Base-by-base conservation (phyloP, 2,113 vertebrate species). In the Pseudolaguvia tuberculata region DNA sequence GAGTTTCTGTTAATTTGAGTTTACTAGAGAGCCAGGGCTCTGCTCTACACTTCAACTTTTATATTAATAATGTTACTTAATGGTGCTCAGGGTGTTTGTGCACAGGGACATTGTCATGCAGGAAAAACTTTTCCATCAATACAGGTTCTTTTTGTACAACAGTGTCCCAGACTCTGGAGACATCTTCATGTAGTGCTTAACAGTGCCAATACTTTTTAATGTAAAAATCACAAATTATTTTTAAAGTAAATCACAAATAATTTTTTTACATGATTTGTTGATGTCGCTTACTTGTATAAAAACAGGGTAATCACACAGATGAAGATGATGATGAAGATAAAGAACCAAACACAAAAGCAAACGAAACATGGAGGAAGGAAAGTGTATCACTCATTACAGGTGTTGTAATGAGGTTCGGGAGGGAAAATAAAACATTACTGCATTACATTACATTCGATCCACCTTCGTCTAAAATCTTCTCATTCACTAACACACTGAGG, bases 401-500 rank as follows among this genome's bases (percentile, higher is more conserved):
- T 89, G 58, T 51, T 18, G 71, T 51, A 72, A 72, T 70, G 70
- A 59, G 71, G 56, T 27, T 50, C 7, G 69, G 70, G 69, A 76
- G 25, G 45, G 62, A 59, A 27, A 48, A 35, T 73, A 62, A 25
- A 12, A 67, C 83, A 90, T 88, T 88, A 90, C 71, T 89, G 79
- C 84, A 90, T 69, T 91, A 87, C 90, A 92, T 88, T 89, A 87
- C 90, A 92, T 88, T 89, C 31, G 85, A 89, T 90, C 89, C 89
- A 81, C 73, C 25, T 92, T 83, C 86, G 89, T 90, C 90, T 92
- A 93, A 87, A 77, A 77, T 89, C 90, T 94, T 90, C 89, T 94
- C 91, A 96, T 91, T 95, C 92, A 93, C 91, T 89, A 90, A 61
- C 70, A 81, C 80, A 81, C 47, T 73, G 56, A 79, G 62, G 76